Percentiles rank a stretch among this genome's conserved stretches.
These are phyloP conservation scores for Conomelus anceps DNA, from an alignment of 2,888 invertebrate species.

Conservation along the genomic window DNA sequence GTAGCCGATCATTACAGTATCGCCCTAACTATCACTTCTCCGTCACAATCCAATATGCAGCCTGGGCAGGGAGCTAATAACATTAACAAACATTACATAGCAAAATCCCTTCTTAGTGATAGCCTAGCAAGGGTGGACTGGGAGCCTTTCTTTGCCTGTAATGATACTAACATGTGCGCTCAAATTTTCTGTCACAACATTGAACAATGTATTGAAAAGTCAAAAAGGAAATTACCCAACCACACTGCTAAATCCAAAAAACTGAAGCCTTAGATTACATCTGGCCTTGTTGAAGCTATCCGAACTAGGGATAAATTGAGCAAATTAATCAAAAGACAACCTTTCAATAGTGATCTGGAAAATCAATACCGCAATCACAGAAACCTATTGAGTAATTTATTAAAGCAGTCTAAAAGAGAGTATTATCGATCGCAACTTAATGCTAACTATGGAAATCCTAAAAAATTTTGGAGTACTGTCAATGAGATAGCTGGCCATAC, in stretches of 20 bases:
- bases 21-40: not conserved
- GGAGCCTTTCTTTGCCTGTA: not conserved
- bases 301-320: not conserved
- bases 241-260: not conserved
- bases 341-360: not conserved
- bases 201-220: not conserved
- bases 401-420: conserved; percentile 1
- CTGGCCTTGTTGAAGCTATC: not conserved
- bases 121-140: not conserved
- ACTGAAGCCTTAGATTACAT: conserved; percentile 13
- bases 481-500: not conserved
- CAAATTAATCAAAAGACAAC: conserved; percentile 13
- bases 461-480: not conserved
- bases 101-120: no score
- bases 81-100: no score
- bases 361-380: not conserved
- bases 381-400: not conserved
- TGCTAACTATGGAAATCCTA: not conserved
- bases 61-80: no score
- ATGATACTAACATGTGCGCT: not conserved
- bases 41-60: not conserved
- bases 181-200: not conserved
- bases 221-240: not conserved
- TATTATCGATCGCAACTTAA: not conserved
- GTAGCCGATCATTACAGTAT: conserved; percentile 13